Conservation (phyloP, 2,888 invertebrate genomes). For the Acronicta alni region DNA sequence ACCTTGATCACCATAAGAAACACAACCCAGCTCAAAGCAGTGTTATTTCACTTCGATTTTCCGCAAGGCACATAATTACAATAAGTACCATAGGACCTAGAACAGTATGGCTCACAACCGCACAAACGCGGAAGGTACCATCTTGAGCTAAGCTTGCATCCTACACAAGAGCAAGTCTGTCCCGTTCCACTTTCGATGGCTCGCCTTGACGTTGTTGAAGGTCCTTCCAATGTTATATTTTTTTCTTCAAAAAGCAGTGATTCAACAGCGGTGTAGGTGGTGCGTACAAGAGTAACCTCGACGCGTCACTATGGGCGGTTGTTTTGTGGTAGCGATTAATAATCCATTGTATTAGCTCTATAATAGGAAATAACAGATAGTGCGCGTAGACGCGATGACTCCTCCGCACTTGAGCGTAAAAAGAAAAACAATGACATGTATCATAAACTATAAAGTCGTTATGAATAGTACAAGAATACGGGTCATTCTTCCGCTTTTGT, state of each 20-base stretch:
- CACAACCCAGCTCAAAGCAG: too few relatives aligned
- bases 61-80: too few relatives aligned
- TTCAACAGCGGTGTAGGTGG: slow-evolving; percentile 50
- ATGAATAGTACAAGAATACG: slow-evolving; percentile 12
- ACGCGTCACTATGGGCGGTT: slow-evolving; percentile 34
- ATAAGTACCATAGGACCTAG: too few relatives aligned
- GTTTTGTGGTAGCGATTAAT: slow-evolving; percentile 40
- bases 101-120: slow-evolving; percentile 1
- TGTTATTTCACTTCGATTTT: too few relatives aligned
- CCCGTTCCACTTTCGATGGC: slow-evolving; percentile 56
- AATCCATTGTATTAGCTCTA: slow-evolving; percentile 46
- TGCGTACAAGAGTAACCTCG: slow-evolving; percentile 47
- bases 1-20: too few relatives aligned
- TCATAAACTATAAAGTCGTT: slow-evolving; percentile 9
- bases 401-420: slow-evolving; percentile 8
- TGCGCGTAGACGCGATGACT: slow-evolving; percentile 21
- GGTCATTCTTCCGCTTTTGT: slow-evolving; percentile 8
- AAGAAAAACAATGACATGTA: slow-evolving; percentile 14
- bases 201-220: slow-evolving; percentile 58
- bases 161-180: slow-evolving; percentile 41
- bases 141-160: slow-evolving; percentile 31
- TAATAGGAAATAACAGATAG: slow-evolving; percentile 44
- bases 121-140: slow-evolving; percentile 56
- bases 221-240: slow-evolving; percentile 45
- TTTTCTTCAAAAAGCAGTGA: slow-evolving; percentile 55